Evolutionary conservation across 2,113 vertebrate genomes (phyloP), one percentile per base, ranked within the genome.

Genomic region (Cyprinodon tularosa): DNA sequence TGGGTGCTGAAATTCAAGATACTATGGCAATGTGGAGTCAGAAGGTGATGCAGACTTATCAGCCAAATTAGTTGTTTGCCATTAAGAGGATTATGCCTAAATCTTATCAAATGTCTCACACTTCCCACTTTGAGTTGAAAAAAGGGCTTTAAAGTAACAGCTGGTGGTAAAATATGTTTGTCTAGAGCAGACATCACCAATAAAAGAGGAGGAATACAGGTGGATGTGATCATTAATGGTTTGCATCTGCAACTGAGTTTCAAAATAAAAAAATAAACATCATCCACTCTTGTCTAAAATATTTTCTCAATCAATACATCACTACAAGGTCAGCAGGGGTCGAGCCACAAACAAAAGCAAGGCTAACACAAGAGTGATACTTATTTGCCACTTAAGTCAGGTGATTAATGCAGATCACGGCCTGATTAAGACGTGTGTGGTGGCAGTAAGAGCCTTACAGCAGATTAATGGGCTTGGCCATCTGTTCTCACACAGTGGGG

Each of bases 311-410:
- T 80, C 84, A 77, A 78, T 74, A 45, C 67, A 72, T 81, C 72
- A 76, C 44, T 66, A 71, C 68, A 74, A 88, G 83, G 90, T 92
- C 89, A 89, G 62, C 48, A 66, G 82, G 80, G 87, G 85, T 77
- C 79, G 11, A 5, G 69, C 22, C 84, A 70, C 81, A 76, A 90
- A 88, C 83, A 81, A 90, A 20, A 87, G 68, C 83, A 66, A 12
- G 59, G 67, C 84, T 92, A 88, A 88, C 89, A 72, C 79, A 50
- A 77, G 72, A 87, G 72, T 88, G 86, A 93, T 91, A 91, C 89
- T 88, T 92, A 92, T 93, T 93, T 93, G 93, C 83, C 88, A 92
- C 91, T 85, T 94, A 94, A 94, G 80, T 88, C 76, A 86, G 87
- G 89, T 89, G 91, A 93, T 94, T 91, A 94, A 91, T 84, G 88